Percentiles rank a stretch among this genome's conserved stretches.
phyloP scores from a whole-genome alignment of 1,140 invertebrate species.

The Caerostris extrusa region DNA sequence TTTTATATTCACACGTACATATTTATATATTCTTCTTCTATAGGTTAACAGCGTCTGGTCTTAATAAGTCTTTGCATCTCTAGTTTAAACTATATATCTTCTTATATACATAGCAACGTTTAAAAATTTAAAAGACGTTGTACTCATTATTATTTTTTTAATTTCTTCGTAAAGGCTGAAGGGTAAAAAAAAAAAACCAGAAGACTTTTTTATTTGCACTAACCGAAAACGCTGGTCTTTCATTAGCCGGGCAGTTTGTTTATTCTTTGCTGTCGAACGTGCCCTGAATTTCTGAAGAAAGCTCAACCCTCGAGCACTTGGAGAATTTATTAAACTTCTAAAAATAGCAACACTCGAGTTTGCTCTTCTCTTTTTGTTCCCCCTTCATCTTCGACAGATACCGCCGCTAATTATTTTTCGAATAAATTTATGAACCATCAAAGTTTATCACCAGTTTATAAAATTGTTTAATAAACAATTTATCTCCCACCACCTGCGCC shows the following conservation, averaged over 20 bases:
- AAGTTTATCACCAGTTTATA: background rate
- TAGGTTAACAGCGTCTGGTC: too few relatives aligned
- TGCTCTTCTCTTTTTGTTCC: background rate
- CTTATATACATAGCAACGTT: too few relatives aligned
- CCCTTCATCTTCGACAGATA: background rate
- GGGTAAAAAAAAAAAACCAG: too few relatives aligned
- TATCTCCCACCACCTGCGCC: background rate
- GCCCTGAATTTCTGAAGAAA: background rate
- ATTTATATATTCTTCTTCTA: too few relatives aligned
- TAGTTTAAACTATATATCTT: too few relatives aligned
- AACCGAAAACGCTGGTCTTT: background rate
- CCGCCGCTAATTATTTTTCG: background rate
- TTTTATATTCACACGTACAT: too few relatives aligned
- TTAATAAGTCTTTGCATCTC: too few relatives aligned
- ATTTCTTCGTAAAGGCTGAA: too few relatives aligned
- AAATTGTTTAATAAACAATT: background rate
- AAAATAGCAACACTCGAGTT: background rate
- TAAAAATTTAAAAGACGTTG: too few relatives aligned
- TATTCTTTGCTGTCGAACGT: background rate
- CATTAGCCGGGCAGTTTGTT: background rate
- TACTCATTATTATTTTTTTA: too few relatives aligned
- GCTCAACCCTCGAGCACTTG: background rate
- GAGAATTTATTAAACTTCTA: slow-evolving; percentile 27
- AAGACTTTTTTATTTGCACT: background rate
- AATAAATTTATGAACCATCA: background rate